A percentile compares a stretch with the other conserved stretches of the same genome.
phyloP scores from a whole-genome alignment of 2,113 vertebrate species.

The Sinocyclocheilus anshuiensis region DNA sequence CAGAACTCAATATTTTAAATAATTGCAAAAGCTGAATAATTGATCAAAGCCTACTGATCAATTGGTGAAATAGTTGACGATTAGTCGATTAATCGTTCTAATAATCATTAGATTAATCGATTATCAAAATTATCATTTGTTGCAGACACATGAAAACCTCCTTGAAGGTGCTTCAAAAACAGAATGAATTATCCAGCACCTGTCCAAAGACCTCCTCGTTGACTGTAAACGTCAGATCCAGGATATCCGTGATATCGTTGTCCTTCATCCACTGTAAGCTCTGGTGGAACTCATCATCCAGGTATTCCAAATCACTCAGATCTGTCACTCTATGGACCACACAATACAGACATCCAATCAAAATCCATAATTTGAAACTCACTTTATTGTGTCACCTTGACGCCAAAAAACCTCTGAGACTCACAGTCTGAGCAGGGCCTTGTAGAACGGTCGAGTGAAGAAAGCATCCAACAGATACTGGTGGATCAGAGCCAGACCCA shows the following conservation, averaged over 20 bases:
- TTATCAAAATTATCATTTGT: not conserved
- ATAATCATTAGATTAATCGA: not conserved
- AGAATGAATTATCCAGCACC: conserved; percentile 69
- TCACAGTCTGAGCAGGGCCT: conserved; percentile 93
- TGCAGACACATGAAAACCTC: not conserved
- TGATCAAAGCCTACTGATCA: no score
- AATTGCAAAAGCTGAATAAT: no score
- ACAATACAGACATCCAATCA: not conserved
- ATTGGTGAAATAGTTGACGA: no score
- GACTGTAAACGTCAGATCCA: conserved; percentile 97
- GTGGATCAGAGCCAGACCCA: conserved; percentile 96
- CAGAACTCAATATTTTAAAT: no score
- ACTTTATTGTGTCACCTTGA: not conserved
- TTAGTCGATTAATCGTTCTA: no score
- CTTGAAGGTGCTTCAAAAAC: not conserved
- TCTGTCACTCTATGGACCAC: conserved; percentile 83
- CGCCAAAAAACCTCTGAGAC: conserved; percentile 59
- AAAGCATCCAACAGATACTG: conserved; percentile 97
- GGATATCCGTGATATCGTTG: conserved; percentile 96
- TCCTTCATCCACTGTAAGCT: conserved; percentile 99
- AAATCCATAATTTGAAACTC: not conserved
- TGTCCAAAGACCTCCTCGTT: conserved; percentile 99
- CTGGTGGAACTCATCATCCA: conserved; percentile 98
- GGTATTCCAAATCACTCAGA: conserved; percentile 94
- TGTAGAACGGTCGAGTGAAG: conserved; percentile 98